phyloP scores from a whole-genome alignment of 2,797 vertebrate genomes.

The Cyclopterus lumpus region DNA sequence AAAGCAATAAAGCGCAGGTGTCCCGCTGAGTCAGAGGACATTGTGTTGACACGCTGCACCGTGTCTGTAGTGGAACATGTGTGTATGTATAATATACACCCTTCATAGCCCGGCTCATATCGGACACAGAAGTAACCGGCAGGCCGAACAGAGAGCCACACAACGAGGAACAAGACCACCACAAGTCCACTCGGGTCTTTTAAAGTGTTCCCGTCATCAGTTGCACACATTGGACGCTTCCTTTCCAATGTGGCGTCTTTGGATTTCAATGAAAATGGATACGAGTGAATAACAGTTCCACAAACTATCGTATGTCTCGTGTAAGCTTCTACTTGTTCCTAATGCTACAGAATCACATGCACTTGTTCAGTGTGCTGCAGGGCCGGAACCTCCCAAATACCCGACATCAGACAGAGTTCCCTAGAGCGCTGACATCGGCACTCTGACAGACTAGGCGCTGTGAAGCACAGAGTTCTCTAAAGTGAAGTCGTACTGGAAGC shows the following conservation, averaged over 20 bases:
- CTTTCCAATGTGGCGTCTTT: neutral
- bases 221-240: neutral
- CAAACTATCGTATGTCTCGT: neutral
- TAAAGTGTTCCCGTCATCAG: neutral
- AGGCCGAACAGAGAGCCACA: neutral
- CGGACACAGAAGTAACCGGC: neutral
- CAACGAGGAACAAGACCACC: neutral
- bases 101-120: neutral
- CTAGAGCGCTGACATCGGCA: neutral
- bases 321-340: neutral
- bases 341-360: neutral
- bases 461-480: slow-evolving; percentile 96
- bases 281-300: neutral
- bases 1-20: neutral
- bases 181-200: neutral
- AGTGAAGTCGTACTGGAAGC: slow-evolving; percentile 95
- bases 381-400: neutral
- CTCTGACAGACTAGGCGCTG: slow-evolving; percentile 71
- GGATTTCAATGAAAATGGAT: neutral
- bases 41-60: neutral
- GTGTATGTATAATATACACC: too few species aligned
- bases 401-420: too few species aligned
- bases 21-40: neutral
- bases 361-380: neutral
- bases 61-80: neutral